A percentile compares a stretch with the other conserved stretches of the same genome.
phyloP scores from a whole-genome alignment of 2,888 invertebrate species.

The Eulithis testata region DNA sequence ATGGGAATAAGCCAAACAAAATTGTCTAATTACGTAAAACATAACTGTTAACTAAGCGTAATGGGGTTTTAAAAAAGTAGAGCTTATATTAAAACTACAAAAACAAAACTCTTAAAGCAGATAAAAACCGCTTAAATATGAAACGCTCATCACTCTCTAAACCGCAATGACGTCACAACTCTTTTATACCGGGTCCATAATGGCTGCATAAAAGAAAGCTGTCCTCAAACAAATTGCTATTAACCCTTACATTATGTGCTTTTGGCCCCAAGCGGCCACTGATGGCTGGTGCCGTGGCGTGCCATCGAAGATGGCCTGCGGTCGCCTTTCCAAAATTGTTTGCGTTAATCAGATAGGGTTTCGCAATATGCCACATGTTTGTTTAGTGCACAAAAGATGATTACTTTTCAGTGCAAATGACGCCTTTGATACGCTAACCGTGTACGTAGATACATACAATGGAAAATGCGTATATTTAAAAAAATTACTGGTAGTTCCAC shows the following conservation, averaged over 20 bases:
- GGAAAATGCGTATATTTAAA: no score
- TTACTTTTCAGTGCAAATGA: slow-evolving; percentile 57
- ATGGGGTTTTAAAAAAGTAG: slow-evolving; percentile 7
- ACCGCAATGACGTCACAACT: slow-evolving; percentile 32
- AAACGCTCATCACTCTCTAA: slow-evolving; percentile 28
- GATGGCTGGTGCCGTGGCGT: slow-evolving; percentile 11
- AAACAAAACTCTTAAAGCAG: slow-evolving; percentile 24
- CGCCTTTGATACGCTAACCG: slow-evolving; percentile 35
- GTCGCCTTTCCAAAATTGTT: slow-evolving; percentile 63
- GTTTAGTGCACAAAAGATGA: slow-evolving; percentile 50
- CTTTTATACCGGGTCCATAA: slow-evolving; percentile 31
- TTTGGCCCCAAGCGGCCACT: slow-evolving; percentile 29
- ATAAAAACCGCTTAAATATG: slow-evolving; percentile 32
- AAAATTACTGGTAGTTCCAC: no score
- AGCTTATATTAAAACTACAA: slow-evolving; percentile 19
- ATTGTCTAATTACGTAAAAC: no score
- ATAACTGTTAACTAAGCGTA: no score
- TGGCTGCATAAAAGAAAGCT: slow-evolving; percentile 51
- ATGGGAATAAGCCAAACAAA: no score
- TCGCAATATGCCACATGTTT: slow-evolving; percentile 76
- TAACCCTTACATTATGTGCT: slow-evolving; percentile 44
- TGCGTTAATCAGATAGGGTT: slow-evolving; percentile 74
- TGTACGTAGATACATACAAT: neutral
- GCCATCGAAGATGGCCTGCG: slow-evolving; percentile 45
- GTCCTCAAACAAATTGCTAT: slow-evolving; percentile 67